These are phyloP conservation scores for Heliocidaris erythrogramma DNA, from an alignment of 35 echinoderm and acorn worm species.

Conservation along the genomic window DNA sequence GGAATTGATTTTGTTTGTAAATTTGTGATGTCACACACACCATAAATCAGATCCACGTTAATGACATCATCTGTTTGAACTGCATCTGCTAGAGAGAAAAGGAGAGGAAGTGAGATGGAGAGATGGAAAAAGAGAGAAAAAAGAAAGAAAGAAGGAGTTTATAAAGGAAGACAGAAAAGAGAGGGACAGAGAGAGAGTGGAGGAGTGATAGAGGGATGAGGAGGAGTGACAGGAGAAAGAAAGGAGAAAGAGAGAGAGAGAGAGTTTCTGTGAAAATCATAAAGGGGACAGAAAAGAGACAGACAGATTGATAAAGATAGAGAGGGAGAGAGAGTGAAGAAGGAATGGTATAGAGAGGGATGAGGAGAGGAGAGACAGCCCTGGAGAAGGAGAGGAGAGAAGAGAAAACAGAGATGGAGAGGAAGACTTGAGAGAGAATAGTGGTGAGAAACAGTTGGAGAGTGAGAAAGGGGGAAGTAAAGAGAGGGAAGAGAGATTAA, in stretches of 20 bases:
- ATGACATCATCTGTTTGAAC: conserved; percentile 11
- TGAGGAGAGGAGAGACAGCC: too few relatives aligned
- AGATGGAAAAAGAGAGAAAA: not conserved
- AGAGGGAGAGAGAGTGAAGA: too few relatives aligned
- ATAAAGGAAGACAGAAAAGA: not conserved
- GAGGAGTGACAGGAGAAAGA: not conserved
- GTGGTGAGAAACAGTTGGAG: too few relatives aligned
- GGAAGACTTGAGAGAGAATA: not conserved
- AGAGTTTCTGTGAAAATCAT: too few relatives aligned
- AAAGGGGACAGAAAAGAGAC: too few relatives aligned
- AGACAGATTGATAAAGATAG: too few relatives aligned
- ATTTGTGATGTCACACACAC: not conserved
- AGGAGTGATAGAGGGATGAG: not conserved
- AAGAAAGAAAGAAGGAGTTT: not conserved
- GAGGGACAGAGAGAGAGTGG: not conserved
- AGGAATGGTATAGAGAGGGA: too few relatives aligned
- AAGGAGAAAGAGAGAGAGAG: too few relatives aligned
- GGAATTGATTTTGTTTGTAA: conserved; percentile 18
- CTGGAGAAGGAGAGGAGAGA: not conserved
- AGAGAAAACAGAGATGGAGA: too few relatives aligned
- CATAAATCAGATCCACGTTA: not conserved
- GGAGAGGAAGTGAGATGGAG: not conserved
- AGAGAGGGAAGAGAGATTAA: not conserved
- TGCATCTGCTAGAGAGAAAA: not conserved
- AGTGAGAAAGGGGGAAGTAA: not conserved